Evolutionary conservation across 2,113 vertebrate species (phyloP).

Genomic region (Brachyhypopomus occidentalis): DNA sequence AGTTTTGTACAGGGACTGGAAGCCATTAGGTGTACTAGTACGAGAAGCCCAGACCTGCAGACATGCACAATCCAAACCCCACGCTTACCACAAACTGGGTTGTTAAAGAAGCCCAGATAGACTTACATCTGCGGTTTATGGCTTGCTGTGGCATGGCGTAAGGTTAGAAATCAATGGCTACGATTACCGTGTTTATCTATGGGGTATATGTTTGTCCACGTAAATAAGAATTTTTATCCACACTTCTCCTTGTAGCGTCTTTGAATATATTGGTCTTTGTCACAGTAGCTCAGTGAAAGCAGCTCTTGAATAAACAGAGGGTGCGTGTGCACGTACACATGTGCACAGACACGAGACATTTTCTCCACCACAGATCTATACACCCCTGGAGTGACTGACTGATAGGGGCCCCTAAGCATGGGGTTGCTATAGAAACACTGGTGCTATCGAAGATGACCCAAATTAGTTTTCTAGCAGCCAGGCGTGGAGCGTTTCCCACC

Average conservation of each 20-base stretch:
- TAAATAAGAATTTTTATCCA: no score
- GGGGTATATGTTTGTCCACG: no score
- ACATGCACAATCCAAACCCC: no score
- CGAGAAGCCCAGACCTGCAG: no score
- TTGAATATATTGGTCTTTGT: conserved; percentile 25
- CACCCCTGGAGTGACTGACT: conserved; percentile 13
- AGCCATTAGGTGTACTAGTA: no score
- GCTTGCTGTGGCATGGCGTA: no score
- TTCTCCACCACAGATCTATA: conserved; percentile 33
- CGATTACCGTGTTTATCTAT: no score
- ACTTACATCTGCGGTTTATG: no score
- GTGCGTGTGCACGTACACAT: conserved; percentile 26
- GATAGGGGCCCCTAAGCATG: conserved; percentile 55
- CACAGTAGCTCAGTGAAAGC: conserved; percentile 21
- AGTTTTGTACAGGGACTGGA: no score
- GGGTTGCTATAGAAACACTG: conserved; percentile 68
- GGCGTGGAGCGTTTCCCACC: conserved; percentile 60
- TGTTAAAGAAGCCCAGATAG: no score
- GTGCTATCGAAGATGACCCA: conserved; percentile 69
- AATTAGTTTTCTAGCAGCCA: conserved; percentile 74
- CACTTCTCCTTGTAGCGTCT: not conserved
- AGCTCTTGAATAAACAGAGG: conserved; percentile 12
- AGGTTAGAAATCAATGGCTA: no score
- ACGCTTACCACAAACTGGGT: no score
- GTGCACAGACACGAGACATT: not conserved